Evolutionary conservation across 2,797 vertebrate species (phyloP), one percentile per base, ranked within the genome.

Genomic region (Pteronotus mesoamericanus): DNA sequence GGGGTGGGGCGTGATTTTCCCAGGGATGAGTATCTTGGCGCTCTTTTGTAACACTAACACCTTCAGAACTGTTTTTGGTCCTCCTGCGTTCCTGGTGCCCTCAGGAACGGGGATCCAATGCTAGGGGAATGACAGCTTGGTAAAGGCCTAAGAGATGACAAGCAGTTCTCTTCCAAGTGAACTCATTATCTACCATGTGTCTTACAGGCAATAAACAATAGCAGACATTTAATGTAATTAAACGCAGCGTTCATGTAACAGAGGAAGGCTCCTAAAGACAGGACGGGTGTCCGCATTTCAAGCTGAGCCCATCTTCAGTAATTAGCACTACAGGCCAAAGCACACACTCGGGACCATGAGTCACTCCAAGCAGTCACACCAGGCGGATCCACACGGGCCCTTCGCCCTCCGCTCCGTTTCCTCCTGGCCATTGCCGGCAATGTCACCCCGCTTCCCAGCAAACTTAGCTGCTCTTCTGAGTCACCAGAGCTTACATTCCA

Each of bases 191-290:
- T 37, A 26, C 16, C 6, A 0, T 48, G 32, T 86, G 53, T 89
- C 89, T 88, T 59, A 48, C 0, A 8, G 42, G 29, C 84, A 90
- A 71, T 51, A 85, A 82, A 77, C 24, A 71, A 51, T 11, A 48
- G 46, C 22, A 26, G 71, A 53, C 72, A 95, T 93, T 83, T 86
- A 93, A 79, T 21, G 69, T 88, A 95, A 97, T 95, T 91, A 97
- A 96, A 96, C 90, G 86, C 82, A 78, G 95, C 85, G 91, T 90
- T 93, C 86, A 86, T 53, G 51, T 34, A 75, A 80, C 29, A 29
- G 32, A 39, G 34, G 26, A 95, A 79, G 95, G 64, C 61, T 85
- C 86, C 57, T 87, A 21, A 83, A 79, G 64, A 72, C 9, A 1
- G 14, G 46, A 78, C 68, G 37, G 12, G 21, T n/a, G 83, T n/a